Evolutionary conservation across 2,797 vertebrate species (phyloP).

Genomic region (Pelobates cultripes): DNA sequence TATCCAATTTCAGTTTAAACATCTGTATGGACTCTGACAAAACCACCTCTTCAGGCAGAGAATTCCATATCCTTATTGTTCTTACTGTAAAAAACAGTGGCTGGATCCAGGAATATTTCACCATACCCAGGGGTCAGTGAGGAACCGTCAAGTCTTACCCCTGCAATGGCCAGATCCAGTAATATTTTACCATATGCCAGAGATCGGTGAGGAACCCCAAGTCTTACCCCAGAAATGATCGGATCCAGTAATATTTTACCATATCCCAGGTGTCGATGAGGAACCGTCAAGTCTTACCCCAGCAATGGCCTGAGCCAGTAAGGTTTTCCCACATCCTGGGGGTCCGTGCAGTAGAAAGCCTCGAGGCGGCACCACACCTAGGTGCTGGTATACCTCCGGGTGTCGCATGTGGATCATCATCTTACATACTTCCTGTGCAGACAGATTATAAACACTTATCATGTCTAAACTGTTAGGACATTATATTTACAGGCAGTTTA

Average conservation of each 20-base stretch:
- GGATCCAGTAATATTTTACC: too few relatives aligned
- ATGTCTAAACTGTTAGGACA: too few relatives aligned
- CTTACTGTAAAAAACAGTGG: too few relatives aligned
- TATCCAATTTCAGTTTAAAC: too few relatives aligned
- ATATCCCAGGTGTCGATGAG: too few relatives aligned
- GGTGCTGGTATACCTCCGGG: slow-evolving; percentile 88
- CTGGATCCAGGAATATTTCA: too few relatives aligned
- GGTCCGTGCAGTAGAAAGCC: slow-evolving; percentile 95
- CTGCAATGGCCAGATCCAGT: slow-evolving; percentile 91
- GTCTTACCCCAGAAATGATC: too few relatives aligned
- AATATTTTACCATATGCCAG: slow-evolving; percentile 95
- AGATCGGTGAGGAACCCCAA: slow-evolving; percentile 83
- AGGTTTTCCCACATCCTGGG: slow-evolving; percentile 93
- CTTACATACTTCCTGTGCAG: slow-evolving; percentile 87
- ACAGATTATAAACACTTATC: background rate
- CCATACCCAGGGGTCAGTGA: too few relatives aligned
- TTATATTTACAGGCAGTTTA: too few relatives aligned
- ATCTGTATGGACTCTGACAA: too few relatives aligned
- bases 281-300: slow-evolving; percentile 73
- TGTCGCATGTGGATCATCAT: slow-evolving; percentile 91
- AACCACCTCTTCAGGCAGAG: too few relatives aligned
- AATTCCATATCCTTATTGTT: too few relatives aligned
- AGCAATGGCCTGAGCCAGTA: slow-evolving; percentile 92
- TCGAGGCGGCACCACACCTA: slow-evolving; percentile 87
- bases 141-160: slow-evolving; percentile 69